phyloP scores from a whole-genome alignment of 2,113 vertebrate species.

The Cinclus cinclus region DNA sequence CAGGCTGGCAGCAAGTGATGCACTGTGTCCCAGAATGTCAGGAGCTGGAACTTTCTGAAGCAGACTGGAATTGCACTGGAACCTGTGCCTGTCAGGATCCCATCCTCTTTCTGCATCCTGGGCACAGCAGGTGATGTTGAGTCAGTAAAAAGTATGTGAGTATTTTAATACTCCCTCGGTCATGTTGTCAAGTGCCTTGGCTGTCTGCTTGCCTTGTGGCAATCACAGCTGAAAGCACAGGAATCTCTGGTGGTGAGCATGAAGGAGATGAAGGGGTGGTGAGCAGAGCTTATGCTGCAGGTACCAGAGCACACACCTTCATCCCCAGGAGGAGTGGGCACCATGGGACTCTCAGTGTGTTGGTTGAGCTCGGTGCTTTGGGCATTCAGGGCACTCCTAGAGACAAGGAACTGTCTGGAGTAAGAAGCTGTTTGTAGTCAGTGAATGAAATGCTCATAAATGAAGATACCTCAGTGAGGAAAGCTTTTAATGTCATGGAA shows the following conservation, averaged over 20 bases:
- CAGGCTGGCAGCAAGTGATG: background rate
- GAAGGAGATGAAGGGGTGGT: background rate
- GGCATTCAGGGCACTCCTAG: background rate
- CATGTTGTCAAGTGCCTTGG: background rate
- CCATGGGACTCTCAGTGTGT: accelerated
- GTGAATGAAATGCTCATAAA: background rate
- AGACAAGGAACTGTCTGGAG: background rate
- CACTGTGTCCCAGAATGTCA: accelerated
- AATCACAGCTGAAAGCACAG: accelerated
- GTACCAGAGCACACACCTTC: background rate
- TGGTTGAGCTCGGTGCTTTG: background rate
- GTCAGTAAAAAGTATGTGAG: background rate
- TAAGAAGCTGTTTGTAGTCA: background rate
- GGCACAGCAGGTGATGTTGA: background rate
- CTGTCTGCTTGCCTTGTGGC: background rate
- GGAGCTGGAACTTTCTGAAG: background rate
- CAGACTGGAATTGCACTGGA: background rate
- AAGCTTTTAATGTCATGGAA: background rate
- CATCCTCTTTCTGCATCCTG: background rate
- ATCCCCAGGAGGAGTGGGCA: background rate
- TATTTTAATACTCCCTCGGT: background rate
- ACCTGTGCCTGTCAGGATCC: background rate
- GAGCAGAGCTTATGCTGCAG: background rate
- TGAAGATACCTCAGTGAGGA: background rate
- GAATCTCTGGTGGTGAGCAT: background rate